Base-by-base conservation (phyloP, 2,888 invertebrate species). In the Trissolcus japonicus region DNA sequence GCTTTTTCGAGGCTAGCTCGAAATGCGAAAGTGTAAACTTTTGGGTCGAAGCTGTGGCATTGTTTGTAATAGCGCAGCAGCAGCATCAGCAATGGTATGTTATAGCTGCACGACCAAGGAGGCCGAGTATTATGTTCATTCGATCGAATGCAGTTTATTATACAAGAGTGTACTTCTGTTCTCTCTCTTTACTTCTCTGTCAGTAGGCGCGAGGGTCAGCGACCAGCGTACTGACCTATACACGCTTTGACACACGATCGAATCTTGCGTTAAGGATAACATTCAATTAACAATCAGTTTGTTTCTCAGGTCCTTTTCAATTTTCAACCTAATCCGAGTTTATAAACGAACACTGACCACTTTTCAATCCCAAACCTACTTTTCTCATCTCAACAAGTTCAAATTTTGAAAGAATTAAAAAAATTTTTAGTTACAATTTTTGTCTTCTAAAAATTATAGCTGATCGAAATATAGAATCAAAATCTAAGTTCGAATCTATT, bases 71-170 rank as follows among this genome's bases (percentile, higher is more conserved):
- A 14, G 21, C 56, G 55, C 48, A 54, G 61, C 65, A 50, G 72
- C 68, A 65, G 35, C 35, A 35, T 35, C 35, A 35, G 35, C 35
- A 35, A 35, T 35, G 35, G 35, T 35, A 35, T 35, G 35, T 35
- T 35, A 35, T 35, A 35, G 46, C 14, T 16, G 14, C 11, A 1
- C 35, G 73, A 76, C 75, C 67, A 74, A 77, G 80, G 76, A 65
- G 76, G 76, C 69, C 72, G 79, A 67, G 60, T 75, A 69, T 78
- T 69, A 80, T 78, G 81, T 82, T 79, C 82, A 78, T 75, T 63
- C 87, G 88, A 88, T 88, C 88, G 88, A 88, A 88, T 87, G 86
- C 81, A 82, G 88, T 88, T 85, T 87, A 88, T 88, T 87, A 87
- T 88, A 87, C 87, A 88, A 83, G 83, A 83, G 84, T 78, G 79